These are phyloP conservation scores for Adela reaumurella DNA, from an alignment of 2,888 invertebrate genomes.

Conservation along the genomic window DNA sequence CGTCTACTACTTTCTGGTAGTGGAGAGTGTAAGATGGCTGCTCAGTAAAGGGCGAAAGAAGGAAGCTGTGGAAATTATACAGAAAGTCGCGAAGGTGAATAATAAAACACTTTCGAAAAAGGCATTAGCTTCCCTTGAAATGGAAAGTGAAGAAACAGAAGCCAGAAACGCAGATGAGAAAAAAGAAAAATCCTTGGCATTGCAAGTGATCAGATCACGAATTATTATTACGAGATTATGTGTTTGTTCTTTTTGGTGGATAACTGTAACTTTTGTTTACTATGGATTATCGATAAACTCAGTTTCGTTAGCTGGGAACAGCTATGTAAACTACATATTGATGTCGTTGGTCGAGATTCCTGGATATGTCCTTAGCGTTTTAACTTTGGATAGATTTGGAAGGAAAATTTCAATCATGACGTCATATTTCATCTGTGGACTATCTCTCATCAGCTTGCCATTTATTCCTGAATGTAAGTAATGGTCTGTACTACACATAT, in stretches of 20 bases:
- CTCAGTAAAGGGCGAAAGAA: constrained; percentile 56
- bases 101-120: constrained; percentile 29
- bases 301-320: constrained; percentile 69
- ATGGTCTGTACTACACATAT: no score
- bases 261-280: constrained; percentile 74
- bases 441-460: constrained; percentile 54
- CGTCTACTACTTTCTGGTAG: constrained; percentile 57
- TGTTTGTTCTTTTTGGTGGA: constrained; percentile 76
- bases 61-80: constrained; percentile 47
- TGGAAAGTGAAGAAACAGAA: constrained; percentile 1
- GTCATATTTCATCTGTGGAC: constrained; percentile 56
- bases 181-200: constrained; percentile 15
- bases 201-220: constrained; percentile 46
- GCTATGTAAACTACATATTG: constrained; percentile 72
- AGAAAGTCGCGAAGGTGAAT: constrained; percentile 43
- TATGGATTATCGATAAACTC: constrained; percentile 78
- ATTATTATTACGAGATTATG: constrained; percentile 49
- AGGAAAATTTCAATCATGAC: constrained; percentile 55
- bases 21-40: constrained; percentile 71
- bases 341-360: constrained; percentile 64
- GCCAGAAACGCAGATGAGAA: background rate
- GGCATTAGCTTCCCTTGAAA: constrained; percentile 10
- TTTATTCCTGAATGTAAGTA: constrained; percentile 55
- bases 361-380: constrained; percentile 55
- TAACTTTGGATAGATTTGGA: constrained; percentile 57